Evolutionary conservation across 2,113 vertebrate genomes (phyloP).

Genomic region (Plotosus lineatus): DNA sequence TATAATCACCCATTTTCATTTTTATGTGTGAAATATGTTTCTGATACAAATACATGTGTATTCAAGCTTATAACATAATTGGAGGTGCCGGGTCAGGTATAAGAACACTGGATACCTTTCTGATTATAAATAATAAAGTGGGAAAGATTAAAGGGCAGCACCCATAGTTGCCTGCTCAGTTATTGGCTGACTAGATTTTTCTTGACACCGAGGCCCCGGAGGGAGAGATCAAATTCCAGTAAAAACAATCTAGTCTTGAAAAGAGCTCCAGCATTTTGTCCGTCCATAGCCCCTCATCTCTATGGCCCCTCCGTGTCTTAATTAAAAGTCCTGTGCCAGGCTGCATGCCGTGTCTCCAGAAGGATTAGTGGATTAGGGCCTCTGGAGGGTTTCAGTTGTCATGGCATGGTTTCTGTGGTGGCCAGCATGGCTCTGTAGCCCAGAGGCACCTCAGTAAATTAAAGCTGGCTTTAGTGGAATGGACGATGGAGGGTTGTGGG

Average conservation of each 20-base stretch:
- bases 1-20: background rate
- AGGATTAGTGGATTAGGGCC: constrained; percentile 97
- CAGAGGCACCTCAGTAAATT: constrained; percentile 78
- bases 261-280: constrained; percentile 17
- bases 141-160: background rate
- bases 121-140: constrained; percentile 37
- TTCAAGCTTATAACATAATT: background rate
- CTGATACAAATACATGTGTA: background rate
- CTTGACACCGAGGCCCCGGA: constrained; percentile 31
- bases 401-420: constrained; percentile 85
- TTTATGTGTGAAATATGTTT: background rate
- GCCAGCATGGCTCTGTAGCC: constrained; percentile 79
- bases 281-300: constrained; percentile 62
- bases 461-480: constrained; percentile 36
- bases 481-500: constrained; percentile 37
- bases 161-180: constrained; percentile 18
- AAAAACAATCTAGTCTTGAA: constrained; percentile 28
- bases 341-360: constrained; percentile 85
- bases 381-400: constrained; percentile 89
- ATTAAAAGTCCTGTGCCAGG: constrained; percentile 92
- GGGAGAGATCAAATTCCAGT: constrained; percentile 33
- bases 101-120: background rate
- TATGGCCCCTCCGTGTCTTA: constrained; percentile 76
- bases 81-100: background rate
- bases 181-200: constrained; percentile 40